Evolutionary conservation across 2,113 vertebrate species (phyloP), one percentile per base, ranked within the genome.

Genomic region (Orthonyx spaldingii): DNA sequence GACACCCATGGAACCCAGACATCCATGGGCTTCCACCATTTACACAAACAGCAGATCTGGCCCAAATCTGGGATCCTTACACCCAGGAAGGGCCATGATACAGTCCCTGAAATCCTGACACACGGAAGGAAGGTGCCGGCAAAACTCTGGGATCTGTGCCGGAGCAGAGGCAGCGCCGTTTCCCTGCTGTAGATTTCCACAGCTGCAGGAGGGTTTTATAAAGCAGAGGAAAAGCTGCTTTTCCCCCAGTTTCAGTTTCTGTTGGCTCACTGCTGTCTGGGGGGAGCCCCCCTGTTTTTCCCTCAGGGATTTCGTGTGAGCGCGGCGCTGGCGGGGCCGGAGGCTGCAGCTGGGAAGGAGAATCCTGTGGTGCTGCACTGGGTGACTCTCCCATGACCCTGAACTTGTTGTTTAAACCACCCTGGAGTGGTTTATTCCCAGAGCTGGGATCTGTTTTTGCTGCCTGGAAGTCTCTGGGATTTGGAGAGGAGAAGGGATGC

Each of bases 121-220:
- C 1, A 0, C 4, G 32, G 57, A 13, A 16, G 6, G 83, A 16
- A 2, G 1, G 5, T 1, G 30, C 65, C 0, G 1, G 19, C 6
- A 1, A 19, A 46, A 37, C 32, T 0, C 0, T 10, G 59, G 87
- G 52, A 0, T 37, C 22, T 1, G 65, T 11, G 42, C 16, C 3
- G 9, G 26, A 11, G 9, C 20, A 7, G 27, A 21, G 59, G 42
- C 22, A 5, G 14, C 4, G 1, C 0, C 2, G 0, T 15, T 26
- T 10, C 61, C 70, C 16, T 3, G 41, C 83, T 10, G 21, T 0
- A 0, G 33, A 5, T 32, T 28, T 14, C 9, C 63, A 4, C 1
- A 6, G 66, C 85, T 6, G 16, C 53, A 33, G 76, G 61, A 9
- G 5, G 53, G n/a, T 7, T 83, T 47, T 10, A 0, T 0, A 1